Evolutionary conservation across 2,888 invertebrate genomes (phyloP), one percentile per base, ranked within the genome.

Genomic region (Lobophora halterata): DNA sequence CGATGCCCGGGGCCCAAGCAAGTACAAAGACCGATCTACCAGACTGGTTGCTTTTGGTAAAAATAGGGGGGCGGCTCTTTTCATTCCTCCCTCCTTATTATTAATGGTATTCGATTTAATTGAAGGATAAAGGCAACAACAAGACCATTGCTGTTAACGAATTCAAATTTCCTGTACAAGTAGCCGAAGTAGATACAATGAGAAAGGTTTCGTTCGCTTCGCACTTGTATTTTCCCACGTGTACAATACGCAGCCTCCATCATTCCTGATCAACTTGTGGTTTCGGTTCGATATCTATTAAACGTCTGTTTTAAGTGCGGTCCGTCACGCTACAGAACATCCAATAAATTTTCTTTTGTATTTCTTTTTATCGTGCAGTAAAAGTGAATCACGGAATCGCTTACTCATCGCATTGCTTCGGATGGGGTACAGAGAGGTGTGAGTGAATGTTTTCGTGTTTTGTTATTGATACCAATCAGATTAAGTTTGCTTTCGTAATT

Each of bases 1-100:
- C 86, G 85, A 83, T 85, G 73, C 75, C 65, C 71, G 61, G 65
- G 64, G 70, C 63, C 70, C 63, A 68, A 66, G 59, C 40, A 38
- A 45, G 59, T 58, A 70, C 65, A 69, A 75, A 76, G 71, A 74
- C 67, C 71, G 64, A 65, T 65, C 69, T 65, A 71, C 61, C 68
- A 68, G 66, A 59, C 60, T 60, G 62, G 61, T 65, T 67, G 60
- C 58, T 61, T 69, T 66, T 60, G 55, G 52, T 57, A 55, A 60
- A 64, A 55, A 39, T 54, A 52, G 53, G 58, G 57, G 58, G 53
- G 58, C 56, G 58, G 56, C 50, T 63, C 49, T 54, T 60, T 55
- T 58, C 58, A 33, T 46, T 52, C 7, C 14, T 26, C 12, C 30
- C 46, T 39, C 28, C 24, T 45, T 27, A 41, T 31, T 55, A 50